These are phyloP conservation scores for Drepana falcataria DNA, from an alignment of 2,888 invertebrate species.

Conservation along the genomic window DNA sequence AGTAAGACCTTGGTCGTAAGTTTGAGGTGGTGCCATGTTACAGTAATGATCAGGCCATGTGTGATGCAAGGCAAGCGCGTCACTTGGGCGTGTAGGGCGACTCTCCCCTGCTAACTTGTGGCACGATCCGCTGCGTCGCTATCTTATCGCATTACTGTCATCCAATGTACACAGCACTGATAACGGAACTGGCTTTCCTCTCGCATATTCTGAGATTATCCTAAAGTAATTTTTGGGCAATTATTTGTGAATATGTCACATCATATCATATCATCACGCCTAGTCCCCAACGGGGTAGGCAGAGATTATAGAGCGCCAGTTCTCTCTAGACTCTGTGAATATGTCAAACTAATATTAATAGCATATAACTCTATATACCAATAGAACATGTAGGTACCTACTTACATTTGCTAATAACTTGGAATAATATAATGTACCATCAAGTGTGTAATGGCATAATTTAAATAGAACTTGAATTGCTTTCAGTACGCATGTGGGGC, in stretches of 20 bases:
- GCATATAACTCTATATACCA: too few relatives aligned
- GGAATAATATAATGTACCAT: too few relatives aligned
- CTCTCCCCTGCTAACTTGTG: slow-evolving; percentile 2
- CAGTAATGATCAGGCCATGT: slow-evolving; percentile 12
- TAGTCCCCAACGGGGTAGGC: too few relatives aligned
- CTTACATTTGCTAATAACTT: too few relatives aligned
- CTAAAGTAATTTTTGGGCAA: background rate
- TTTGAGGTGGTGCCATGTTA: slow-evolving; percentile 25
- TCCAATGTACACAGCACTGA: slow-evolving; percentile 38
- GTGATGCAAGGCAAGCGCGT: slow-evolving; percentile 23
- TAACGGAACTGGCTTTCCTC: slow-evolving; percentile 34
- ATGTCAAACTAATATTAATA: too few relatives aligned
- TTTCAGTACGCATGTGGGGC: too few relatives aligned
- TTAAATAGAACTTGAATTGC: too few relatives aligned
- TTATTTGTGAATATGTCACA: background rate
- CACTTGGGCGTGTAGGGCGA: slow-evolving; percentile 10
- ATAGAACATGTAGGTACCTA: too few relatives aligned
- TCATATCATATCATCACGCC: too few relatives aligned
- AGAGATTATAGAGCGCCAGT: too few relatives aligned
- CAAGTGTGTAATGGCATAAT: too few relatives aligned
- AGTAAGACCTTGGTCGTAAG: slow-evolving; percentile 39
- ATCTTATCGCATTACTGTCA: slow-evolving; percentile 47
- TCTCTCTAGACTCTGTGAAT: too few relatives aligned
- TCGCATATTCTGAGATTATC: slow-evolving; percentile 27
- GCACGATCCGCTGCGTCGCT: slow-evolving; percentile 14